Percentiles rank a stretch among this genome's conserved stretches.
phyloP scores from a whole-genome alignment of 2,888 invertebrate species.

The Xanthorhoe spadicearia region DNA sequence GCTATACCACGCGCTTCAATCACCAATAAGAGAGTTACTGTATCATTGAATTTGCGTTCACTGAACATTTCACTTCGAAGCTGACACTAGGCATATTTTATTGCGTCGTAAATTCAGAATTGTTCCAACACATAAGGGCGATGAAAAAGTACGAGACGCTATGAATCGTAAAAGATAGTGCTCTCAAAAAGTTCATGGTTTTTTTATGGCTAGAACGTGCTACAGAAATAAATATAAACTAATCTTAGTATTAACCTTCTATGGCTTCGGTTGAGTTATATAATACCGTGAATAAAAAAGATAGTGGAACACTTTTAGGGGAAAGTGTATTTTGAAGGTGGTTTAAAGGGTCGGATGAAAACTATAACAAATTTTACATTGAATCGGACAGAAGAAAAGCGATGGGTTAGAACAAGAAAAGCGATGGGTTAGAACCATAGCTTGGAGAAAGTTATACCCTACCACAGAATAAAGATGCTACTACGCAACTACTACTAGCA shows the following conservation, averaged over 20 bases:
- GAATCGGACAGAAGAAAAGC: no score
- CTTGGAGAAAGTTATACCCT: no score
- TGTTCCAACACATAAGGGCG: conserved; percentile 34
- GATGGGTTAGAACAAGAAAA: no score
- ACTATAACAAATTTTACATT: no score
- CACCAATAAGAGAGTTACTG: background rate
- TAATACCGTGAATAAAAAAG: no score
- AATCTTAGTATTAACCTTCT: background rate
- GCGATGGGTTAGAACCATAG: no score
- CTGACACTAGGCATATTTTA: conserved; percentile 32
- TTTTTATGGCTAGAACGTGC: conserved; percentile 32
- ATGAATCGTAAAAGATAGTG: conserved; percentile 42
- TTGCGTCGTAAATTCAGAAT: conserved; percentile 28
- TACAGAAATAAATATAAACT: conserved; percentile 1
- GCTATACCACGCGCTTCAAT: no score
- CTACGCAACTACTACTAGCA: no score
- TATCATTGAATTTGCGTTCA: background rate
- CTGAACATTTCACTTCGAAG: conserved; percentile 6
- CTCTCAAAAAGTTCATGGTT: conserved; percentile 34
- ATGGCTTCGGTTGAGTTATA: background rate
- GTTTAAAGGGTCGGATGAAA: no score
- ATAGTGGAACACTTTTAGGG: no score
- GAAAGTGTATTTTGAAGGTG: no score
- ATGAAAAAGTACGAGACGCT: conserved; percentile 43
- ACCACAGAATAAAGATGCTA: no score